A percentile compares a stretch with the other conserved stretches of the same genome.
Conservation (phyloP, 2,797 vertebrate genomes). For the Cuniculus paca region DNA sequence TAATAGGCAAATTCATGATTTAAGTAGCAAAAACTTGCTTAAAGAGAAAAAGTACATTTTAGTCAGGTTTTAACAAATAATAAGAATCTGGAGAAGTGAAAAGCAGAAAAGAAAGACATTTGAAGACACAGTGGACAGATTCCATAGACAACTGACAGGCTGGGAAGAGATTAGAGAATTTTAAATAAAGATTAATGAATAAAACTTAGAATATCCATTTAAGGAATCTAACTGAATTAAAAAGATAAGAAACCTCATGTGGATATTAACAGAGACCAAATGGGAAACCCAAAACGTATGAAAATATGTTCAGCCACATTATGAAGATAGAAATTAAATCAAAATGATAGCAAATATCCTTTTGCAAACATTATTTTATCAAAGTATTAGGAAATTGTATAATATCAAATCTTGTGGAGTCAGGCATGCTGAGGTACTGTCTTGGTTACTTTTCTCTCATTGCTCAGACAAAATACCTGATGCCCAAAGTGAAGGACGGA, state of each 20-base stretch:
- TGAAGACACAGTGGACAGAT: neutral
- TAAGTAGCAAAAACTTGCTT: neutral
- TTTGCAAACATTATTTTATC: constrained; percentile 16
- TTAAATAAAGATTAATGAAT: neutral
- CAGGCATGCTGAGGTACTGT: neutral
- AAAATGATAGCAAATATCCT: neutral
- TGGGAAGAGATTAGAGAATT: neutral
- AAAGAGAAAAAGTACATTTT: neutral
- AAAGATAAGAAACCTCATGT: neutral
- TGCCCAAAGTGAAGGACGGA: too few species aligned
- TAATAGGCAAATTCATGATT: neutral
- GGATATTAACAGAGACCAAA: neutral
- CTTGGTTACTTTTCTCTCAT: too few species aligned
- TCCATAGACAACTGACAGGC: neutral
- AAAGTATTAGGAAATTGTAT: neutral
- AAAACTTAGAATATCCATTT: neutral
- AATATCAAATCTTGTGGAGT: neutral
- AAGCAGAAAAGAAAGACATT: neutral
- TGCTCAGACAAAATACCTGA: too few species aligned
- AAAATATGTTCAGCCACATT: neutral
- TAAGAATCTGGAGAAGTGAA: neutral
- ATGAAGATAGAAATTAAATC: neutral
- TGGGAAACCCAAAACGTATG: neutral
- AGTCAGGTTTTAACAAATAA: neutral
- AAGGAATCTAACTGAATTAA: neutral